phyloP scores from a whole-genome alignment of 2,113 vertebrate species.

The Leucopsar rothschildi region DNA sequence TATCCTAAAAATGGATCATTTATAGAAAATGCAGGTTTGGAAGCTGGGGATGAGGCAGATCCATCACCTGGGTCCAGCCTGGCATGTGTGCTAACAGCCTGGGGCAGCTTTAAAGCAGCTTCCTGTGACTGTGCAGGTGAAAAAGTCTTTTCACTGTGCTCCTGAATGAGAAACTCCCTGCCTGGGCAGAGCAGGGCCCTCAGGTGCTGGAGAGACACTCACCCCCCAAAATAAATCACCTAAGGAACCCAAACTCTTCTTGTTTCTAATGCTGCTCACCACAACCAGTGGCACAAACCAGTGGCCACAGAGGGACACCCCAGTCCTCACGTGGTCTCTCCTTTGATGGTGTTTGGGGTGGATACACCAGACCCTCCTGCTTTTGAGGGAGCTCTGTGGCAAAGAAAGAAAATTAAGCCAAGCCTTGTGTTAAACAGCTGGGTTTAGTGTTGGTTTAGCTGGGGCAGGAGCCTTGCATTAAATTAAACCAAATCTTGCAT shows the following conservation, averaged over 20 bases:
- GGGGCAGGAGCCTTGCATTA: too few relatives aligned
- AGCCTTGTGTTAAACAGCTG: background rate
- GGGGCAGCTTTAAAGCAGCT: background rate
- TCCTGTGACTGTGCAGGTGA: background rate
- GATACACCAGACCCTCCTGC: background rate
- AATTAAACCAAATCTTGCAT: too few relatives aligned
- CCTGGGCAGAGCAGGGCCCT: background rate
- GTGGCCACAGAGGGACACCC: background rate
- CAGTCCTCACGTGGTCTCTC: rapidly evolving
- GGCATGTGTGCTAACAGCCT: background rate
- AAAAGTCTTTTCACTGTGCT: background rate
- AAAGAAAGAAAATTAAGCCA: background rate
- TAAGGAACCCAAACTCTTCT: background rate
- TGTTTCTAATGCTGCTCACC: background rate
- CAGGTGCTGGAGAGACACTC: background rate
- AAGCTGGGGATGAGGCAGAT: background rate
- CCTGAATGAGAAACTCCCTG: background rate
- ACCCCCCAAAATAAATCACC: background rate
- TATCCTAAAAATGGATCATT: background rate
- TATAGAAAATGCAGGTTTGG: background rate
- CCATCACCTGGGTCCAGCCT: background rate
- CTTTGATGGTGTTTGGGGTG: background rate
- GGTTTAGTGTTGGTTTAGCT: background rate
- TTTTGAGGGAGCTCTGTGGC: background rate
- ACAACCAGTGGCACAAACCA: background rate